Evolutionary conservation across 1,140 invertebrate species (phyloP).

Genomic region (Polypedilum vanderplanki): DNA sequence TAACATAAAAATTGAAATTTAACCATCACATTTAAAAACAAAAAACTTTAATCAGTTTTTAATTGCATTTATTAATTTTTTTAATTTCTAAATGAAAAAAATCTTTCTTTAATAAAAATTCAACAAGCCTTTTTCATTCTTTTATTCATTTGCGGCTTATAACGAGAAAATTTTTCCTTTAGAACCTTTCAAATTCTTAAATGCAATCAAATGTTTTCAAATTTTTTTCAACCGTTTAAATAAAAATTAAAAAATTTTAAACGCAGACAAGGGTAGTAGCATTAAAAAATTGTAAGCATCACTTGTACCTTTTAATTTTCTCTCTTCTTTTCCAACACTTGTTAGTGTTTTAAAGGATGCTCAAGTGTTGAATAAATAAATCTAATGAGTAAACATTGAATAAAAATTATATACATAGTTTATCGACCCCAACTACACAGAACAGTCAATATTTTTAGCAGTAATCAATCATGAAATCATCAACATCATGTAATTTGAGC

Average conservation of each 20-base stretch:
- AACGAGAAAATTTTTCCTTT: background rate
- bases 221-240: background rate
- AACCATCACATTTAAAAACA: too few relatives aligned
- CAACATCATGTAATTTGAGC: background rate
- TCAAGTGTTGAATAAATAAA: constrained; percentile 19
- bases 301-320: too few relatives aligned
- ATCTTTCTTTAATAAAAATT: too few relatives aligned
- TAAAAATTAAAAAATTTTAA: too few relatives aligned
- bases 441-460: background rate
- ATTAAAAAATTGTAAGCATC: background rate
- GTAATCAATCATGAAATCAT: background rate
- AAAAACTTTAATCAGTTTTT: too few relatives aligned
- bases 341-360: constrained; percentile 1
- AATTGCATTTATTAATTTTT: too few relatives aligned
- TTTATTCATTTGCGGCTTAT: background rate
- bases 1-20: too few relatives aligned
- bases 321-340: background rate
- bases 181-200: background rate
- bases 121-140: background rate
- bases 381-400: background rate
- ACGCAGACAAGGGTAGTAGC: background rate
- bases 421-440: background rate
- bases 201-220: background rate
- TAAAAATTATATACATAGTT: background rate
- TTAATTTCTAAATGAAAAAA: too few relatives aligned